Evolutionary conservation across 2,113 vertebrate species (phyloP), one percentile per base, ranked within the genome.

Genomic region (Chinchilla lanigera): DNA sequence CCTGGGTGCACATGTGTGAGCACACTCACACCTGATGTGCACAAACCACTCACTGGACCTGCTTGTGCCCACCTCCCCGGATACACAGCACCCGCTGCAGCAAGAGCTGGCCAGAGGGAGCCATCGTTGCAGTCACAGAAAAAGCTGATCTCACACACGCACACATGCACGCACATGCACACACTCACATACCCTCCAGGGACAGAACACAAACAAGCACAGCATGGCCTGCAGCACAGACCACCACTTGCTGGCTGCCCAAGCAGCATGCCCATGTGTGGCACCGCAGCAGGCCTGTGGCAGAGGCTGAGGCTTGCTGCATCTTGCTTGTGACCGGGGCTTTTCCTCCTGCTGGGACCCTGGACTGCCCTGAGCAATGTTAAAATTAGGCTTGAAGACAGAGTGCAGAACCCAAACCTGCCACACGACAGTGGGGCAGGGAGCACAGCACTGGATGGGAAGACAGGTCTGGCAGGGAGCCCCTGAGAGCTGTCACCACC

Each of bases 241-340:
- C 8, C 8, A 17, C 12, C 8, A 3, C 44, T 30, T 33, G 71
- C 20, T 20, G 75, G 56, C 35, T 58, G 30, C 26, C 20, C 16
- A 10, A 13, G 30, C 1, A 1, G 38, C 35, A 2, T 0, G 0
- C 63, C 73, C 0, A 0, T 7, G 0, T 69, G 19, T 5, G 0
- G 11, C 67, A 47, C 77, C 6, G 0, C 1, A 7, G 52, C 0
- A 8, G 83, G 19, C 67, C 85, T 16, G 44, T 13, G 33, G 44
- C 4, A 8, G 83, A 94, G 89, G 33, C 77, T 7, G 0, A 19
- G 75, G 78, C 86, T 24, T 11, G 0, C 50, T 4, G 60, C 24
- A 1, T 61, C 50, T 22, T 28, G 38, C 58, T 80, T 58, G 0
- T 9, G 33, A 44, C 19, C 4, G 4, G 28, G 33, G 19, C 11